Evolutionary conservation across 2,797 vertebrate genomes (phyloP).

Genomic region (Botia almorhae): DNA sequence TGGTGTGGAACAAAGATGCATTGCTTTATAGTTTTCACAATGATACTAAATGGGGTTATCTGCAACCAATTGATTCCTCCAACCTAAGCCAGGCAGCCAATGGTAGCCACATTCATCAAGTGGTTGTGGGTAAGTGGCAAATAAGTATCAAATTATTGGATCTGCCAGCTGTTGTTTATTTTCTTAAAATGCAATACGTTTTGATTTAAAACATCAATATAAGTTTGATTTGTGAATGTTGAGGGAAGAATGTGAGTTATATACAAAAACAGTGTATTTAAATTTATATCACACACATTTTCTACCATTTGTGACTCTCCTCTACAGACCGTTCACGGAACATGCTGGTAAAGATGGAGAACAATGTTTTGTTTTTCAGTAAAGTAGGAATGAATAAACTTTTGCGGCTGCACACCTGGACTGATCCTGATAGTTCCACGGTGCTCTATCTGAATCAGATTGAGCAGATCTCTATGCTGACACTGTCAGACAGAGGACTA

Average conservation of each 20-base stretch:
- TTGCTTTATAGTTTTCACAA: slow-evolving; percentile 49
- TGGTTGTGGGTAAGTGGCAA: slow-evolving; percentile 41
- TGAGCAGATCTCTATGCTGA: slow-evolving; percentile 10
- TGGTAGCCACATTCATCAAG: slow-evolving; percentile 36
- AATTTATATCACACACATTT: not conserved
- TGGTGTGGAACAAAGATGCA: slow-evolving; percentile 46
- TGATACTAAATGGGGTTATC: slow-evolving; percentile 6
- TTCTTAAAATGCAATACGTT: not conserved
- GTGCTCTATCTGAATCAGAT: slow-evolving; percentile 39
- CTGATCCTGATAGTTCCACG: not conserved
- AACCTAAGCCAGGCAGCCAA: slow-evolving; percentile 6
- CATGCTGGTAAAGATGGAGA: slow-evolving; percentile 55
- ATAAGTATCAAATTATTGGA: not conserved
- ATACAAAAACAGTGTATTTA: not conserved
- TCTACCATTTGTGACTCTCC: not conserved
- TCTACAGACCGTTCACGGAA: slow-evolving; percentile 44
- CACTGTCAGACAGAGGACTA: not conserved
- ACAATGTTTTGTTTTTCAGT: slow-evolving; percentile 50
- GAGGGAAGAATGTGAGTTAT: not conserved
- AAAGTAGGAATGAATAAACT: slow-evolving; percentile 29
- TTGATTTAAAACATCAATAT: not conserved
- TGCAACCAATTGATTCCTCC: not conserved
- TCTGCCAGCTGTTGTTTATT: not conserved
- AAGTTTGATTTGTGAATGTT: not conserved
- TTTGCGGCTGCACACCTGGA: slow-evolving; percentile 40